phyloP scores from a whole-genome alignment of 2,113 vertebrate genomes.

The Passer montanus region DNA sequence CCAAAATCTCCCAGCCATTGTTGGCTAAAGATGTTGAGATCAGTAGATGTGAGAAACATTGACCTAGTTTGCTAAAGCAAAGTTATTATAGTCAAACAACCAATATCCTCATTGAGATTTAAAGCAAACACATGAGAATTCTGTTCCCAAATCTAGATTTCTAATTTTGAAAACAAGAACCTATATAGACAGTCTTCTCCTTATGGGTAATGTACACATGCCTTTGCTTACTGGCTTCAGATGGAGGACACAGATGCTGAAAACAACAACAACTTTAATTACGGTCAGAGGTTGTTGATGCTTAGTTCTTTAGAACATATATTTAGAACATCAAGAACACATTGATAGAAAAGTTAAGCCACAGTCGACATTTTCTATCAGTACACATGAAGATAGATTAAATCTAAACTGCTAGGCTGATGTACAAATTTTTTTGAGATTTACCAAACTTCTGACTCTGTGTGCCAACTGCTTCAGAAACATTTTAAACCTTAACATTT shows the following conservation, averaged over 20 bases:
- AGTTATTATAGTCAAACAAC: background rate
- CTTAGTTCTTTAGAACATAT: background rate
- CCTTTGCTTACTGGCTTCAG: background rate
- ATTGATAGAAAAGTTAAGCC: background rate
- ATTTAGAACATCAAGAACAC: background rate
- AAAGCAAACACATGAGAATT: background rate
- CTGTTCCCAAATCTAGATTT: background rate
- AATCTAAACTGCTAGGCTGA: background rate
- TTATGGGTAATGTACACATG: background rate
- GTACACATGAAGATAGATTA: background rate
- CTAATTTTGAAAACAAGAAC: background rate
- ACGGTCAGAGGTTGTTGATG: background rate
- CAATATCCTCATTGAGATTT: background rate
- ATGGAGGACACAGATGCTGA: background rate
- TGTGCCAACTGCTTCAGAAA: background rate
- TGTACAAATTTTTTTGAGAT: background rate
- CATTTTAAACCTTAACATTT: background rate
- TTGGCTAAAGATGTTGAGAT: background rate
- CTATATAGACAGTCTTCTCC: background rate
- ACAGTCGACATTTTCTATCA: background rate
- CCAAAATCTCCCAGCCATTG: background rate
- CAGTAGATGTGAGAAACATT: background rate
- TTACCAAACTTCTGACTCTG: background rate
- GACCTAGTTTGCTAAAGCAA: background rate
- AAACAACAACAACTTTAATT: background rate